Conservation (phyloP, 2,888 invertebrate species). For the Caenorhabditis panamensis region DNA sequence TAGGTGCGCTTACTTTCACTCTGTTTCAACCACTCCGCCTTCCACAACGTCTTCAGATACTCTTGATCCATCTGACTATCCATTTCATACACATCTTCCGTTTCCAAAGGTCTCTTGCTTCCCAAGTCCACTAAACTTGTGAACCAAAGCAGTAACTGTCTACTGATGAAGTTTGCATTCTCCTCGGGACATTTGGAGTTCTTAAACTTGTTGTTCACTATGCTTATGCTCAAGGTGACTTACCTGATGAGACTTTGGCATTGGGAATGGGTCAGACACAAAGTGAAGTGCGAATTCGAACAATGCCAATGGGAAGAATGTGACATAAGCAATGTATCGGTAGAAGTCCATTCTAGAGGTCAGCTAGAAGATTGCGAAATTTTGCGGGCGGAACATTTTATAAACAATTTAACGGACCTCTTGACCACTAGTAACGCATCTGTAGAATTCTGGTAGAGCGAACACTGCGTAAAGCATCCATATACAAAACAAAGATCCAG, state of each 20-base stretch:
- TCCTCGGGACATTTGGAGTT: conserved; percentile 72
- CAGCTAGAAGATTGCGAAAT: conserved; percentile 69
- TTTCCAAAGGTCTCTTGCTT: conserved; percentile 69
- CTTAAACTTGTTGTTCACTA: conserved; percentile 18
- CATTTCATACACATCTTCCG: conserved; percentile 75
- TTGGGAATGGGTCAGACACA: conserved; percentile 73
- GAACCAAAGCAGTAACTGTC: conserved; percentile 77
- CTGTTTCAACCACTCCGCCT: conserved; percentile 63
- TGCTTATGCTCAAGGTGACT: background rate
- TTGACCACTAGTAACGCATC: conserved; percentile 74
- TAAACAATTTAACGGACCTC: conserved; percentile 57
- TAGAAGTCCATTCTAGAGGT: conserved; percentile 71
- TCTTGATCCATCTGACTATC: conserved; percentile 72
- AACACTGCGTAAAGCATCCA: conserved; percentile 89
- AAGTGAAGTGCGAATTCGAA: conserved; percentile 73
- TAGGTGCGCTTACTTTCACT: conserved; percentile 53
- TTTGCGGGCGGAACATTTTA: too few relatives aligned
- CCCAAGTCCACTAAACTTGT: conserved; percentile 72
- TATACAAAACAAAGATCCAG: conserved; percentile 92
- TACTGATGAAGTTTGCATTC: conserved; percentile 75
- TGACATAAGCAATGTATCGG: conserved; percentile 74
- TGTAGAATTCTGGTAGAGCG: conserved; percentile 84
- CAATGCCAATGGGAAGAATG: conserved; percentile 76
- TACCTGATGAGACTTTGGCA: conserved; percentile 55
- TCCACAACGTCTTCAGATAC: conserved; percentile 73